Evolutionary conservation across 2,113 vertebrate species (phyloP), one percentile per base, ranked within the genome.

Genomic region (Carollia perspicillata): DNA sequence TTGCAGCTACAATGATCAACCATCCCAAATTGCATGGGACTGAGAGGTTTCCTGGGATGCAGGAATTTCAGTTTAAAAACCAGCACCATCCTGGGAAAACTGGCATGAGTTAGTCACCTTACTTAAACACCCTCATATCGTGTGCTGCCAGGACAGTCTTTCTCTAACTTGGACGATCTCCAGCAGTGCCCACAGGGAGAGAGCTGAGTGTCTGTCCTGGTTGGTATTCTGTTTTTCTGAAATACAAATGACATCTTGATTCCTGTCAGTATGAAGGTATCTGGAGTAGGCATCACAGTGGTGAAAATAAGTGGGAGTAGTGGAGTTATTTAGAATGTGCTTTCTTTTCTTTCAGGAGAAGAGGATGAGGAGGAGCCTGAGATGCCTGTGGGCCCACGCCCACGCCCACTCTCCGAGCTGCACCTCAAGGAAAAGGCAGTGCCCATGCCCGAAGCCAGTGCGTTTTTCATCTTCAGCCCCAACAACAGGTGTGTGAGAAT

Each of bases 371-470:
- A 99, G 58, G 99, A 99, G 94, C 99, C 99, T 0, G 99, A 99
- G 98, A 99, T 99, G 99, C 99, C 99, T 0, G 99, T 99, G 0
- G 99, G 99, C 20, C 99, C 99, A 10, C 99, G 99, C 8, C 99
- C 99, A 0, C 99, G 99, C 18, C 99, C 99, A 0, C 99, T 99
- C 78, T 99, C 99, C 2, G 99, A 99, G 97, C 97, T 99, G 60
- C 99, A 99, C 98, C 98, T 99, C 49, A 99, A 99, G 98, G 99
- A 99, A 97, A 99, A 99, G 95, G 99, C 99, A 3, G 97, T 99
- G 30, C 99, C 99, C 90, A 99, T 99, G 99, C 99, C 99, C 0
- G 99, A 99, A 97, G 99, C 99, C 97, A 99, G 99, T 1, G 99
- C 99, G 0, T 99, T 99, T 97, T 99, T 99, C 98, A 96, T 99